These are phyloP conservation scores for Motacilla tschutschensis DNA, from an alignment of 2,113 vertebrate species.

Conservation along the genomic window DNA sequence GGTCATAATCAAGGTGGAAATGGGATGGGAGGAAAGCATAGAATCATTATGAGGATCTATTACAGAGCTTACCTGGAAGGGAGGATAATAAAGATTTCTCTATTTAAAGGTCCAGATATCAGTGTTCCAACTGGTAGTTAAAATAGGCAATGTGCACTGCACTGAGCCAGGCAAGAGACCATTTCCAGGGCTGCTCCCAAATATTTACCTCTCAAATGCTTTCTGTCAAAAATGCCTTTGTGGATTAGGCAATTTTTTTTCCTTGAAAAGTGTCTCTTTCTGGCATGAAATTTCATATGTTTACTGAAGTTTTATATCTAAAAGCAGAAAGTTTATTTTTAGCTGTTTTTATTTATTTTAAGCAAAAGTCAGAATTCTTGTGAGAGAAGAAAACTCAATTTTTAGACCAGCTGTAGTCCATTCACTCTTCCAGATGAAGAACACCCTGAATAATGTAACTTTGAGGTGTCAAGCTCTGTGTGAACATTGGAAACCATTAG, in stretches of 20 bases:
- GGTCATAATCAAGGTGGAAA: neutral
- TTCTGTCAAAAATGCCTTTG: neutral
- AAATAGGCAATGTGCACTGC: neutral
- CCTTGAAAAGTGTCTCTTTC: neutral
- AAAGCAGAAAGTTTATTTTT: slow-evolving; percentile 10
- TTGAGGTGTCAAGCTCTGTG: neutral
- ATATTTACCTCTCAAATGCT: neutral
- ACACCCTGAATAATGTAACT: neutral
- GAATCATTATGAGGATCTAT: neutral
- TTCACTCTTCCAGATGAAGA: neutral
- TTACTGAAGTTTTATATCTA: neutral
- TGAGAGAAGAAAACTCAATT: neutral
- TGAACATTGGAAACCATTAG: neutral
- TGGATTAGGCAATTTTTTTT: neutral
- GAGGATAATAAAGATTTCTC: neutral
- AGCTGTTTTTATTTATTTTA: neutral
- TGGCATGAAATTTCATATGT: slow-evolving; percentile 12
- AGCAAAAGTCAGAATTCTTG: neutral
- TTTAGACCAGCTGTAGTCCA: neutral
- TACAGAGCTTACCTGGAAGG: neutral
- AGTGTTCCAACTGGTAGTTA: neutral
- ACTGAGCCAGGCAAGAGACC: neutral
- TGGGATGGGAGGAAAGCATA: neutral
- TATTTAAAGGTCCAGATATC: neutral
- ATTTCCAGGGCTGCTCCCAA: neutral